Base-by-base conservation (phyloP, 1,140 invertebrate species). In the Drosophila elegans region DNA sequence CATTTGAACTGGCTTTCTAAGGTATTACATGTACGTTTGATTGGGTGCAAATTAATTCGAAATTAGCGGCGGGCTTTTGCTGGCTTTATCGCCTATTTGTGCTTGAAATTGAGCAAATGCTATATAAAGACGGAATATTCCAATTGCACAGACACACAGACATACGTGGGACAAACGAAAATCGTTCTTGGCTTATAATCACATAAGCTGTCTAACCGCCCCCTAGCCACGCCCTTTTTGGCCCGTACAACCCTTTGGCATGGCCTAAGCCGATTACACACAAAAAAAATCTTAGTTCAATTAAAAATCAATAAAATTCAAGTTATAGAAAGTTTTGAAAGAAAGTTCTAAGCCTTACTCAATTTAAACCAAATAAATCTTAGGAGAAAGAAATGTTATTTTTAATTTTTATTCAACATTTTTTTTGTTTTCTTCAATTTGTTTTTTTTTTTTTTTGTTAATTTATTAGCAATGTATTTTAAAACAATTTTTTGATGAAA, bases 21-120 rank as follows among this genome's bases (percentile, higher is more conserved):
- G 38, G 60, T 25, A 63, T 59, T 59, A 41, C 48, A 42, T 46
- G 60, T 54, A 25, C 16, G 45, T 46, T 66, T 52, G 69, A 72
- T 76, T 71, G 69, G 60, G 79, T 89, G 84, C 49, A 62, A 88
- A 86, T 83, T 72, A 73, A 83, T 77, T 51, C 32, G 41, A 68
- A 86, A 88, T 83, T 76, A 83, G 59, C 51, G 62, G 39, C 44
- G 5, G 21, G 36, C 49, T 68, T 68, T 67, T 12, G 71, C 51
- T 3, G 42, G 49, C 29, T 44, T 51, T 54, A 64, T 49, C 44
- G 67, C 29, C 55, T 62, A 48, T 53, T 62, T 78, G 53, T 57
- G 42, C 38, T 52, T 74, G 34, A 52, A 75, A 57, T 36, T 62
- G 49, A 74, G 64, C 67, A 69, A 69, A 55, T 52, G 54, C 56